Base-by-base conservation (phyloP, 2,797 vertebrate species). In the Manis javanica region DNA sequence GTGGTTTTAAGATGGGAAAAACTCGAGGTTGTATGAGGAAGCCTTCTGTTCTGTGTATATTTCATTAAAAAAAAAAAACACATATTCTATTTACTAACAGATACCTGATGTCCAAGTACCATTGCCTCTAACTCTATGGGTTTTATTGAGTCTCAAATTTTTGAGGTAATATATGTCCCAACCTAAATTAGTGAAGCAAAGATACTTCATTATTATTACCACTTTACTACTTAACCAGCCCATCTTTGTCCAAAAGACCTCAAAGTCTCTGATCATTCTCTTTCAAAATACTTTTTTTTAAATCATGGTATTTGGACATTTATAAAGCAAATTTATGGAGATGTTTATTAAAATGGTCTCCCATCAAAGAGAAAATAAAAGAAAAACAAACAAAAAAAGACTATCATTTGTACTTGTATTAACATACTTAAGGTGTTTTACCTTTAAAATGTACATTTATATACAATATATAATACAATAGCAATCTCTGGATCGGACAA, bases 391-490 rank as follows among this genome's bases (percentile, higher is more conserved):
- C 7, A 10, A 14, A 21, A 82, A 31, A 57, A 68, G 11, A 63
- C 0, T 21, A 53, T 72, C 55, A 77, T 71, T 92, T 82, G 34
- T 59, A 91, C 24, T 92, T 87, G 72, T 63, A 34, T 77, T 83
- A 37, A 81, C 3, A 53, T 71, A 15, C 53, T 29, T 81, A 82
- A 29, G n/a, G 9, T 15, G 10, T 61, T 74, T 74, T 51, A 51
- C 37, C 89, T 92, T 82, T 74, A 83, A 82, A 95, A 74, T 95
- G 72, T 84, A 12, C n/a, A 74, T 31, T 91, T 91, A 81, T 34
- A 42, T 26, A 81, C 26, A 90, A 81, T 34, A 42, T 26, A 72
- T 21, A 90, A 42, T 57, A 49, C 8, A 82, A 83, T 10, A 88
- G 75, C 66, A 93, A 24, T 16, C 39, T 82, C 46, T 46, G 18